Base-by-base conservation (phyloP, 2,797 vertebrate genomes). In the Ptychobarbus kaznakovi region DNA sequence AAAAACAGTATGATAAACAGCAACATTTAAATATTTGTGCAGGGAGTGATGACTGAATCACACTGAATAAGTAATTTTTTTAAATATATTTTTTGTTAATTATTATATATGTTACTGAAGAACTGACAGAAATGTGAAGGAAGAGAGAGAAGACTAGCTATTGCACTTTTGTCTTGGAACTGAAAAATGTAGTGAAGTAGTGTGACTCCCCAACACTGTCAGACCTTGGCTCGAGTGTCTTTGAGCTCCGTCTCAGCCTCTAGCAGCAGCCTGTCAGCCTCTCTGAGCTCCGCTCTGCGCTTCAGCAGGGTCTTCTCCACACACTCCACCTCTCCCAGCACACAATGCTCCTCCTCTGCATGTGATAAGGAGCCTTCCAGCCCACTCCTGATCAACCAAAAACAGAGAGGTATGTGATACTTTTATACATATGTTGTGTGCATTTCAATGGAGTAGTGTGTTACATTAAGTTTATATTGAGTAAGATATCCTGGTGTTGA, bases 241-340 rank as follows among this genome's bases (percentile, higher is more conserved):
- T 93, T 90, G 7, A 96, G 93, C n/a, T 96, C 94, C 61, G 89
- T 92, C 84, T 96, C 96, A 12, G 96, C 97, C 89, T 97, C 95
- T 4, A 95, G 87, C 81, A 98, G 94, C 11, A 96, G 94, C n/a
- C 93, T 88, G 88, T 99, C 96, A 0, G 96, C 95, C 86, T 96
- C 94, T 44, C 97, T 92, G 0, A 99, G 96, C 89, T 99, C 97
- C 0, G 94, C 94, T 79, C 94, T 90, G 28, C 97, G 95, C 80
- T 95, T 97, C 83, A 95, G 84, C 1, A 99, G 95, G 0, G 97
- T 98, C 87, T 93, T 94, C 91, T 98, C 97, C 72, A 97, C 78
- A 90, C 97, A 97, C 58, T 93, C 92, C 51, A 97, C 93, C 93
- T 99, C 97, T 28, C 94, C 93, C 66, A 91, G 87, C 35, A 95